Percentiles rank a stretch among this genome's conserved stretches.
These are phyloP conservation scores for Drosophila malerkotliana DNA, from an alignment of 1,140 invertebrate species.

Conservation along the genomic window DNA sequence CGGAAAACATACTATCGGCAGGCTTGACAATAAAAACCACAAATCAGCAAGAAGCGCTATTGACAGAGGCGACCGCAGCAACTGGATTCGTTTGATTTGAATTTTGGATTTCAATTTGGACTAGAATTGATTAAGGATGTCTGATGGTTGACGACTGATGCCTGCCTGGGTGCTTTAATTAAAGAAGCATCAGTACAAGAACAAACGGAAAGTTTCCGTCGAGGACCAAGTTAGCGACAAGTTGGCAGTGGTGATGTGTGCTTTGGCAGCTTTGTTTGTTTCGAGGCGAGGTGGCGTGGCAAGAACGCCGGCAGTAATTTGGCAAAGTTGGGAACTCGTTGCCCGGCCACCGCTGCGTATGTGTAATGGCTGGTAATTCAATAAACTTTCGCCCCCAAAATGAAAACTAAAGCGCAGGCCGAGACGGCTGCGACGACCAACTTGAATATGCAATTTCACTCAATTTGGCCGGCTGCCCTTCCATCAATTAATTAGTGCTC, in stretches of 20 bases:
- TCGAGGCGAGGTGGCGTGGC: too few relatives aligned
- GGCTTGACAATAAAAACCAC: too few relatives aligned
- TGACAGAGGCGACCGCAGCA: slow-evolving; percentile 24
- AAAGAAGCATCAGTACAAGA: neutral
- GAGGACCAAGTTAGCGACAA: slow-evolving; percentile 7
- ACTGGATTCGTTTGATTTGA: slow-evolving; percentile 38
- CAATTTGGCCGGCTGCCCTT: slow-evolving; percentile 45
- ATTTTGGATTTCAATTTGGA: slow-evolving; percentile 10
- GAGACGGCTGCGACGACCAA: slow-evolving; percentile 9
- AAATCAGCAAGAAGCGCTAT: neutral
- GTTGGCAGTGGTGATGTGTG: slow-evolving; percentile 35
- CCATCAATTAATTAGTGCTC: slow-evolving; percentile 70
- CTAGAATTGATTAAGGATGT: slow-evolving; percentile 17
- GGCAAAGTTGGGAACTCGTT: slow-evolving; percentile 25
- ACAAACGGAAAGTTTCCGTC: slow-evolving; percentile 5
- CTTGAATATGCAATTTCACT: slow-evolving; percentile 60
- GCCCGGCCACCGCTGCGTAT: slow-evolving; percentile 36
- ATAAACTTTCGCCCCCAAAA: slow-evolving; percentile 48
- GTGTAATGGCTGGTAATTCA: slow-evolving; percentile 61
- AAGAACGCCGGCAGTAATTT: slow-evolving; percentile 36
- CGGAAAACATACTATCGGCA: neutral
- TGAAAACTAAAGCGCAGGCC: slow-evolving; percentile 43
- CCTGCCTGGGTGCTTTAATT: slow-evolving; percentile 19
- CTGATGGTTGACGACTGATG: neutral
- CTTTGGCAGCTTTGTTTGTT: neutral